These are phyloP conservation scores for Alectoris magna DNA, from an alignment of 2,797 vertebrate species.

Conservation along the genomic window DNA sequence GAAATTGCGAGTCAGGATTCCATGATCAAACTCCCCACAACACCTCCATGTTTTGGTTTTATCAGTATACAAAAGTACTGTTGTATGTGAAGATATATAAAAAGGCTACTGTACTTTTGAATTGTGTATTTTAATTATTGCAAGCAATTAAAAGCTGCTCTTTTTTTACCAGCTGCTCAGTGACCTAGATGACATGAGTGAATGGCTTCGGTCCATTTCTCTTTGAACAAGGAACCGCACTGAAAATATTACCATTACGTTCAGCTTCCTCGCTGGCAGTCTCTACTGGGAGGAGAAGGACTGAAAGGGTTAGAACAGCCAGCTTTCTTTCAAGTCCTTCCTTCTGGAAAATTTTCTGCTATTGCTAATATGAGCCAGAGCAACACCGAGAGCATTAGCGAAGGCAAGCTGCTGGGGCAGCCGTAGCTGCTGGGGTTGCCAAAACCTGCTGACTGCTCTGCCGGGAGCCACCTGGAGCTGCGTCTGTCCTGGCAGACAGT, in stretches of 20 bases:
- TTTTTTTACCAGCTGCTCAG: not conserved
- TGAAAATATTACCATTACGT: constrained; percentile 2
- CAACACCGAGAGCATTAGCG: not conserved
- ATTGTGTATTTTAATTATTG: not conserved
- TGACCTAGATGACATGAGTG: constrained; percentile 41
- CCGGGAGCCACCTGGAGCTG: constrained; percentile 33
- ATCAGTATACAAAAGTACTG: not conserved
- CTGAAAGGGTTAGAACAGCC: not conserved
- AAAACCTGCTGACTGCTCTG: not conserved
- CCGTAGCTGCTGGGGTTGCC: not conserved
- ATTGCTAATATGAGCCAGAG: not conserved
- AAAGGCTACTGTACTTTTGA: not conserved
- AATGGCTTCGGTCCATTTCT: constrained; percentile 13
- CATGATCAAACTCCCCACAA: not conserved
- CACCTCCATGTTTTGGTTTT: not conserved
- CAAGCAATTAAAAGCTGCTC: not conserved
- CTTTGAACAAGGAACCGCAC: not conserved
- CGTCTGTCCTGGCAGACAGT: not conserved
- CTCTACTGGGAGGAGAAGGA: constrained; percentile 2
- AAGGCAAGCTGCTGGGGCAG: not conserved
- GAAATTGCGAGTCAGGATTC: constrained; percentile 37
- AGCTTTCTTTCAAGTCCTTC: constrained; percentile 19
- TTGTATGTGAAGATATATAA: not conserved
- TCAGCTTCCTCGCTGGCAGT: constrained; percentile 30
- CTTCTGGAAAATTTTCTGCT: constrained; percentile 18